Evolutionary conservation across 2,797 vertebrate species (phyloP).

Genomic region (Discoglossus pictus): DNA sequence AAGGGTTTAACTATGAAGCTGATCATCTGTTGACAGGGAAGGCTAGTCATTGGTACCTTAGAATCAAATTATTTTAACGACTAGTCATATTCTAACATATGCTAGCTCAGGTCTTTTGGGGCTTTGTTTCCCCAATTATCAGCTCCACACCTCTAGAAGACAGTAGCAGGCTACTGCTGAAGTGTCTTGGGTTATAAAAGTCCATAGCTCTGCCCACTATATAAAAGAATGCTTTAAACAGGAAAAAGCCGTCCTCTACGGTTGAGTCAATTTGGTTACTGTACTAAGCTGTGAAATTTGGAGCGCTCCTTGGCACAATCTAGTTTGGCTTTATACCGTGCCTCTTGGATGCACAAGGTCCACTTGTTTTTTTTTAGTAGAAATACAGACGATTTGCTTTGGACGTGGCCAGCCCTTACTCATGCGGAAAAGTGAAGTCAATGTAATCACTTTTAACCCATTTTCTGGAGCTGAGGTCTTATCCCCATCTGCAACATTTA

Average conservation of each 20-base stretch:
- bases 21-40: no score
- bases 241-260: neutral
- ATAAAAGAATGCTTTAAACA: conserved; percentile 13
- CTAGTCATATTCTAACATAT: no score
- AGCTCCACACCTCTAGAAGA: no score
- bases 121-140: no score
- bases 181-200: no score
- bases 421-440: conserved; percentile 16
- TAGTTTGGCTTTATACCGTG: conserved; percentile 10
- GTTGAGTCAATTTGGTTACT: conserved; percentile 19
- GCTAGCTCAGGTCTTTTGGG: no score
- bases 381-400: conserved; percentile 34
- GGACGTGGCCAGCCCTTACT: conserved; percentile 8
- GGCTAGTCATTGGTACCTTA: no score
- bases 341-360: neutral
- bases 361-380: conserved; percentile 24
- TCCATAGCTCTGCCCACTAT: neutral
- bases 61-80: no score
- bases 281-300: conserved; percentile 38
- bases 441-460: neutral
- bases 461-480: neutral
- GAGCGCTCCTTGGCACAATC: neutral
- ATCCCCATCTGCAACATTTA: neutral
- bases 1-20: no score
- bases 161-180: no score